Base-by-base conservation (phyloP, 92 coral and sea anemone genomes). In the Heteractis magnifica region DNA sequence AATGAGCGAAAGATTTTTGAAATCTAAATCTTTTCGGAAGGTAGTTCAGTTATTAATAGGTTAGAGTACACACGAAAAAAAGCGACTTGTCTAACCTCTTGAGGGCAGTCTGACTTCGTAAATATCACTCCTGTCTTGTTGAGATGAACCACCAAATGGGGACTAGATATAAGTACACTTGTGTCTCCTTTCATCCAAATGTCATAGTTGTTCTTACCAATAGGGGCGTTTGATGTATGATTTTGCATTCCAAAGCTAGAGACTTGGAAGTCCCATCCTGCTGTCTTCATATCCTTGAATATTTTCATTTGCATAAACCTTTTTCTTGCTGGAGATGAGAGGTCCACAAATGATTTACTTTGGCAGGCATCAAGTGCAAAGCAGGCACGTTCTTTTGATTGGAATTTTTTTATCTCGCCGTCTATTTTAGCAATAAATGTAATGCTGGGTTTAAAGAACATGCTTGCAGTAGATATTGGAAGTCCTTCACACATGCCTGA, bases 331-430 rank as follows among this genome's bases (percentile, higher is more conserved):
- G 77, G 52, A 7, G 20, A 55, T 49, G 87, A 77, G 21, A 84
- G 71, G 8, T 77, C 80, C 55, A 84, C 52, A 48, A 84, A 84
- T 9, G 71, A 64, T 51, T 19, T 76, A 12, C 49, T 52, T 65
- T 77, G 65, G 52, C 87, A 84, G 10, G 68, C 77, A 56, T 84
- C 87, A 21, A 77, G 53, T 8, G 82, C 87, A 52, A 84, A 77
- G 62, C 87, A 84, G 34, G 44, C 82, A 9, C 34, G 52, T 19
- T 84, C 87, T 51, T 52, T 41, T 10, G 87, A 51, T 4, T 60
- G 49, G 60, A 84, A 84, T 7, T 49, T 14, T 49, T 44, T 68
- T 26, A 15, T 65, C 71, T 84, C 82, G 7, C n/a, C 52, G 13
- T 70, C 82, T 1, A 84, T 48, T 19, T 51, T 44, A 5, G 74